Evolutionary conservation across 2,797 vertebrate genomes (phyloP).

Genomic region (Scleropages formosus): DNA sequence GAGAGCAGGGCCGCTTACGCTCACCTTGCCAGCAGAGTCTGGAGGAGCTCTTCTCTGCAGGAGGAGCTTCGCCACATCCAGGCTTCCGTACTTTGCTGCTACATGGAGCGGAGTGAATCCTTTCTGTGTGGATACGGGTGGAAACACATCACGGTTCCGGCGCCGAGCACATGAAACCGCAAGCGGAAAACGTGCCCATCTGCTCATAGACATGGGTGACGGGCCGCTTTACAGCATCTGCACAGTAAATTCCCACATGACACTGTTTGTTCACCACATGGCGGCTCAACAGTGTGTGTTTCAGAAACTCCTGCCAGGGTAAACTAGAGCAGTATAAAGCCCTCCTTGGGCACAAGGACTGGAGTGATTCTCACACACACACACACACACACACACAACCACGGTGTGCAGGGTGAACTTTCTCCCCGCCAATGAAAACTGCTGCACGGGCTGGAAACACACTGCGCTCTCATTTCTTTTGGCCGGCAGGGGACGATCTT

Average conservation of each 20-base stretch:
- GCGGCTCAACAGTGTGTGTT: neutral
- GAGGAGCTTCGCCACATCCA: slow-evolving; percentile 92
- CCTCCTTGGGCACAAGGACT: neutral
- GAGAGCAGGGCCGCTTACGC: neutral
- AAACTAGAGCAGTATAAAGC: neutral
- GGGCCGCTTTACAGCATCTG: too few relatives aligned
- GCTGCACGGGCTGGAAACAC: neutral
- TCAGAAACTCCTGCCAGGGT: neutral
- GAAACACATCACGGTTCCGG: neutral
- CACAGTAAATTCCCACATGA: neutral
- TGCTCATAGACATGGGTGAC: too few relatives aligned
- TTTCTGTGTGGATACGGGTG: slow-evolving; percentile 73
- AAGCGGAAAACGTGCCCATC: neutral
- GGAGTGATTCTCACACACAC: too few relatives aligned
- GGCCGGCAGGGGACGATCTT: slow-evolving; percentile 58
- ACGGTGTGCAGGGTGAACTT: too few relatives aligned
- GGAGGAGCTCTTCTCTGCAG: slow-evolving; percentile 83
- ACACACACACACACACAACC: too few relatives aligned
- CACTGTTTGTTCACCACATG: neutral
- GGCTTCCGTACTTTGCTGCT: slow-evolving; percentile 91
- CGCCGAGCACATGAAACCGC: neutral
- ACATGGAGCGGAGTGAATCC: slow-evolving; percentile 96
- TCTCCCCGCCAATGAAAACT: neutral
- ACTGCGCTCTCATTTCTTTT: neutral
- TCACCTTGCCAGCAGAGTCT: slow-evolving; percentile 90